These are phyloP conservation scores for Poecilia latipinna DNA, from an alignment of 2,113 vertebrate genomes.

Conservation along the genomic window DNA sequence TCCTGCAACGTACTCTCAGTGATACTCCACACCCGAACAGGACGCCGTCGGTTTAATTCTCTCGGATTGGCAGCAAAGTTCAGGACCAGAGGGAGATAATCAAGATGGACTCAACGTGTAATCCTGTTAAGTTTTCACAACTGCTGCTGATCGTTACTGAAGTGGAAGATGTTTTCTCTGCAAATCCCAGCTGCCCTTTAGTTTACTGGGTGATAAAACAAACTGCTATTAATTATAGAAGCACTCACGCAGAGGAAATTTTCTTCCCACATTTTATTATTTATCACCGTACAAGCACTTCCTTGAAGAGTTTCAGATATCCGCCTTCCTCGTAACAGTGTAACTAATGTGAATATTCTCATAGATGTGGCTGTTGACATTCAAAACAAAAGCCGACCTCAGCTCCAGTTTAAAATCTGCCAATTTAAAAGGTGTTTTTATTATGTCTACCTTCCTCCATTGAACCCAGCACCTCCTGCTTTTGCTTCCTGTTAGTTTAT, in stretches of 20 bases:
- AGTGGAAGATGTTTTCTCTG: background rate
- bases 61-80: background rate
- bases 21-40: background rate
- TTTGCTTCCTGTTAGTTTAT: constrained; percentile 24
- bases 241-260: background rate
- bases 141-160: constrained; percentile 1
- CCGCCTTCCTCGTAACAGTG: background rate
- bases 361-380: background rate
- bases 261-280: background rate
- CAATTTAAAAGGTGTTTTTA: constrained; percentile 1
- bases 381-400: background rate
- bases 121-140: constrained; percentile 1
- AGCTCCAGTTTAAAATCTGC: background rate
- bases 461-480: constrained; percentile 31
- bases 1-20: background rate
- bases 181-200: background rate
- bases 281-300: background rate
- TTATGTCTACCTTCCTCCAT: background rate
- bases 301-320: background rate
- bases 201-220: background rate
- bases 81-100: background rate
- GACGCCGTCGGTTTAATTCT: background rate
- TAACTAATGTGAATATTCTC: background rate
- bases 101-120: background rate
- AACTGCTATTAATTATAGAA: background rate